Percentiles rank a stretch among this genome's conserved stretches.
Conservation (phyloP, 2,113 vertebrate species). For the Tricholaema leucomelas region DNA sequence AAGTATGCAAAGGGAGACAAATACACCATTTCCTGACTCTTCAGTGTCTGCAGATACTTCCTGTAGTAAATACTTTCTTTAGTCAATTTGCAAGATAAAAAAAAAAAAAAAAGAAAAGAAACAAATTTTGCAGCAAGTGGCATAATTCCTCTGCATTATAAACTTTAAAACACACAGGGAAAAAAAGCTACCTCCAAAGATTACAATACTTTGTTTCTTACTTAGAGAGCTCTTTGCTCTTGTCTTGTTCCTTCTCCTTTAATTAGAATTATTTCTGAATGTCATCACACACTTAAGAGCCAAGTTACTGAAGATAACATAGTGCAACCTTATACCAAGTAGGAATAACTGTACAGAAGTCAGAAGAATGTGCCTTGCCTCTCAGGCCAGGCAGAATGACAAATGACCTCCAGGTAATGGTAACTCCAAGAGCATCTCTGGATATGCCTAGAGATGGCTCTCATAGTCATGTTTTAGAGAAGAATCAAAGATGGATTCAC, state of each 20-base stretch:
- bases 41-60: background rate
- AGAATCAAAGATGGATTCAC: background rate
- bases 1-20: background rate
- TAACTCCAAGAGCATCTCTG: background rate
- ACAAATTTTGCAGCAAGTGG: background rate
- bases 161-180: constrained; percentile 18
- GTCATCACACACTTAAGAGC: background rate
- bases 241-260: background rate
- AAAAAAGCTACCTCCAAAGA: background rate
- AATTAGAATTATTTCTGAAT: background rate
- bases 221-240: background rate
- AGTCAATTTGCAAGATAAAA: background rate
- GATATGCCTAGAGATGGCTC: background rate
- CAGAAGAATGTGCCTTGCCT: rapidly evolving
- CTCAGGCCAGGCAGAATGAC: background rate
- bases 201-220: background rate
- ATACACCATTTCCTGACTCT: background rate
- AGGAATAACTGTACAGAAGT: background rate
- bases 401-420: background rate
- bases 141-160: background rate
- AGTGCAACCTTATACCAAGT: background rate
- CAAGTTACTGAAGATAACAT: background rate
- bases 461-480: background rate
- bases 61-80: background rate
- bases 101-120: background rate